A percentile compares a stretch with the other conserved stretches of the same genome.
These are phyloP conservation scores for Psilopogon haemacephalus DNA, from an alignment of 2,113 vertebrate species.

Conservation along the genomic window DNA sequence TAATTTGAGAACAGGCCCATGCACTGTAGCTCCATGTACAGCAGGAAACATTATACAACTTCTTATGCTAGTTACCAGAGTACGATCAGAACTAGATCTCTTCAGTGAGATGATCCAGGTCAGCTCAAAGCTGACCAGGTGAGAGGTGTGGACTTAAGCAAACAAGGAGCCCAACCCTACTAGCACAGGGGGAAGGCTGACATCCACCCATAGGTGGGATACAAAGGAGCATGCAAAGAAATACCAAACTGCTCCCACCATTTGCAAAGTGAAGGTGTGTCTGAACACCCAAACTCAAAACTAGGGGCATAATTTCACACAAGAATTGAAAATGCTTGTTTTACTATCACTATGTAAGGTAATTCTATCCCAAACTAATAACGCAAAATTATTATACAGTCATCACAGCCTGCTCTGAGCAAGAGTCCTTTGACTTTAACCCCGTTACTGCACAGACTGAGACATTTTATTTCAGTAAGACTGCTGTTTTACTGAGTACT, in stretches of 20 bases:
- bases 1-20: not conserved
- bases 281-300: not conserved
- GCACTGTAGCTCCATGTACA: not conserved
- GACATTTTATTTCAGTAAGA: not conserved
- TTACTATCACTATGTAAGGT: not conserved
- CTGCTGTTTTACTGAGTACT: not conserved
- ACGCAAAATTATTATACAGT: not conserved
- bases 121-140: not conserved
- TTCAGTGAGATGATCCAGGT: not conserved
- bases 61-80: not conserved
- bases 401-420: not conserved
- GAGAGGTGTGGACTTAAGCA: not conserved
- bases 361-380: not conserved
- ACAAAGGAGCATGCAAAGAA: not conserved
- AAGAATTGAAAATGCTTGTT: not conserved
- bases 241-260: not conserved
- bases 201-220: not conserved
- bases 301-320: not conserved
- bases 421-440: not conserved
- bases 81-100: not conserved
- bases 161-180: not conserved
- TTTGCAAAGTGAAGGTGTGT: not conserved
- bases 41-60: not conserved
- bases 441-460: not conserved
- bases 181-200: not conserved